Evolutionary conservation across 1,140 invertebrate genomes (phyloP).

Genomic region (Oscheius sp.): DNA sequence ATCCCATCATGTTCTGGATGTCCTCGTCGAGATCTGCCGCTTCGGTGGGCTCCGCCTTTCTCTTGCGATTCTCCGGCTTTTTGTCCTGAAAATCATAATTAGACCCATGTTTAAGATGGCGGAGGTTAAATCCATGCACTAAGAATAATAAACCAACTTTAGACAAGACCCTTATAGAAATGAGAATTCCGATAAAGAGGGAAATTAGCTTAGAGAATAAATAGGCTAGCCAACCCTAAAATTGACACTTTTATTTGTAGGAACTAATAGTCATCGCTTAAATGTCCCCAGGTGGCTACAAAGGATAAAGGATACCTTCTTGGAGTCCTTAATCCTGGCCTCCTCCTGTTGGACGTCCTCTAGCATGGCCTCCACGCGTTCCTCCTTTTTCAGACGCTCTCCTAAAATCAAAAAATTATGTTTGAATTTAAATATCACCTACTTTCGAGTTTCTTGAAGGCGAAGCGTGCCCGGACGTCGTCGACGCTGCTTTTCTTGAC

Average conservation of each 20-base stretch:
- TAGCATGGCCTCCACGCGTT: slow-evolving; percentile 84
- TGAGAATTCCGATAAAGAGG: too few species aligned
- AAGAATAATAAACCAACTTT: too few species aligned
- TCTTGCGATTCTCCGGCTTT: slow-evolving; percentile 63
- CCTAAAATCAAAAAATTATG: slow-evolving; percentile 18
- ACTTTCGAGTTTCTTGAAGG: slow-evolving; percentile 85
- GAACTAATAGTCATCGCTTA: too few species aligned
- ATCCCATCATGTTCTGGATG: slow-evolving; percentile 92
- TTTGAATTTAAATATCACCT: slow-evolving; percentile 63
- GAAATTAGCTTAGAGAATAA: too few species aligned
- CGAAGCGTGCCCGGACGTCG: slow-evolving; percentile 92
- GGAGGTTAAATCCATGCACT: too few species aligned
- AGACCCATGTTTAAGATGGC: too few species aligned
- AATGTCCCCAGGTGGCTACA: too few species aligned
- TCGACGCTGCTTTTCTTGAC: slow-evolving; percentile 92
- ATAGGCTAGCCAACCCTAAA: too few species aligned
- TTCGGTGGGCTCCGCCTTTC: slow-evolving; percentile 63
- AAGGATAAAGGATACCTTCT: slow-evolving; percentile 66
- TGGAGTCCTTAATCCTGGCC: slow-evolving; percentile 85
- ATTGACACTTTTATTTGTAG: too few species aligned
- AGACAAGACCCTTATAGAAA: too few species aligned
- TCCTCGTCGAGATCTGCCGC: slow-evolving; percentile 71
- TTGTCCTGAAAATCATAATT: slow-evolving; percentile 19
- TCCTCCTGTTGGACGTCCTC: slow-evolving; percentile 96
- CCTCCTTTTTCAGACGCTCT: slow-evolving; percentile 86